Evolutionary conservation across 2,888 invertebrate genomes (phyloP).

Genomic region (Lacanobia oleracea): DNA sequence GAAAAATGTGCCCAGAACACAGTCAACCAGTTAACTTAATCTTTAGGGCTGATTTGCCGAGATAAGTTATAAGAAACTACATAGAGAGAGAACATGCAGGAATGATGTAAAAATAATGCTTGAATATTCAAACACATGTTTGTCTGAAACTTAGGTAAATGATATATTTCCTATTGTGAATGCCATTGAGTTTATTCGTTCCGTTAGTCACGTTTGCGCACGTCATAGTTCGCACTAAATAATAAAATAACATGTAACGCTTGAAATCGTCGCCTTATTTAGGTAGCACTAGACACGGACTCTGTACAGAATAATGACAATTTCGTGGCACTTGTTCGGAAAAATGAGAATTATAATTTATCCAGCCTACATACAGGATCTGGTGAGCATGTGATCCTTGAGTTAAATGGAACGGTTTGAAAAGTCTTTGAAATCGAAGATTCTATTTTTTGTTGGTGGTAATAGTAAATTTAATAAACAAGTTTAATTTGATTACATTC

Average conservation of each 20-base stretch:
- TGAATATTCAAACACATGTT: neutral
- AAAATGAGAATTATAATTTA: neutral
- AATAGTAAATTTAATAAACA: neutral
- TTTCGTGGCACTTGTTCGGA: neutral
- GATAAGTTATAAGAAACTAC: neutral
- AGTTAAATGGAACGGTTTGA: neutral
- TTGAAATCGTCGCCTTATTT: neutral
- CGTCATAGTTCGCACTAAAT: slow-evolving; percentile 4
- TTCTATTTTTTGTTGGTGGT: neutral
- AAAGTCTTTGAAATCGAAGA: neutral
- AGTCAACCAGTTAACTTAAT: too few species aligned
- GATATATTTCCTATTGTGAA: neutral
- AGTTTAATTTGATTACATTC: neutral
- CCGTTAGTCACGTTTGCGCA: slow-evolving; percentile 30
- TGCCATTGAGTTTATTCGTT: slow-evolving; percentile 19
- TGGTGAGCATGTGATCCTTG: too few species aligned
- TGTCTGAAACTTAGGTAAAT: neutral
- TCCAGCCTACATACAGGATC: neutral
- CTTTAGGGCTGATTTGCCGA: too few species aligned
- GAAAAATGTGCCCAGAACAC: too few species aligned
- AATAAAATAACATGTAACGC: neutral
- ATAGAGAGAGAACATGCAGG: neutral
- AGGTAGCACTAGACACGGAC: neutral
- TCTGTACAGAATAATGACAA: neutral
- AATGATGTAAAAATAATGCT: neutral